Base-by-base conservation (phyloP, 1,140 invertebrate species). In the Drosophila novamexicana region DNA sequence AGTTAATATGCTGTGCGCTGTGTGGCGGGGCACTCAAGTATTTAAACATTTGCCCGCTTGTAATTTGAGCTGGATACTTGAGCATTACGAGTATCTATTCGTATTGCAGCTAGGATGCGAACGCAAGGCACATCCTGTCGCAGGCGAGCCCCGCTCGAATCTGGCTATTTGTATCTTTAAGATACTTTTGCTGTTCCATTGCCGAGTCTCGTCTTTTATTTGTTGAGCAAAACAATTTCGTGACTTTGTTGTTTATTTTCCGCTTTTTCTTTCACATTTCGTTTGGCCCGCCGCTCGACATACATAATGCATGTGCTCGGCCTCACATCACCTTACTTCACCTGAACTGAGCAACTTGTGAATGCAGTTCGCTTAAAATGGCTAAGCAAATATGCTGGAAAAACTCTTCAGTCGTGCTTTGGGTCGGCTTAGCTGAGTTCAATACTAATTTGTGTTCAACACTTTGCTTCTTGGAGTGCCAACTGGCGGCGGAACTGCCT, bases 201-300 rank as follows among this genome's bases (percentile, higher is more conserved):
- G 67, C 45, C 12, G 65, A 16, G 39, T 52, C 29, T 34, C 29
- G 8, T 3, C 66, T 82, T 89, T 59, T 89, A 88, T 88, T 89
- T 88, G 83, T 89, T 89, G 83, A 80, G 75, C 83, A 88, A 89
- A 83, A 88, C 83, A 83, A 89, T 88, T 88, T 89, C 76, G 84
- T 83, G 83, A 89, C 84, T 88, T 83, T 89, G 68, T 88, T 89
- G 79, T 89, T 88, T 79, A 77, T 82, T 86, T 83, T 79, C 45
- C 63, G 59, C 22, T 29, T 29, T 29, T 29, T 79, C 76, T 81
- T 67, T 77, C 76, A 64, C 76, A 86, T 83, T 88, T 88, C 73
- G 82, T 86, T 86, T 81, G 74, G 63, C 59, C 58, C 75, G 64
- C 69, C 64, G 79, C 79, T 82, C 78, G 68, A 88, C 79, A 88